Conservation (phyloP, 2,113 vertebrate species). For the Gymnobelideus leadbeateri region DNA sequence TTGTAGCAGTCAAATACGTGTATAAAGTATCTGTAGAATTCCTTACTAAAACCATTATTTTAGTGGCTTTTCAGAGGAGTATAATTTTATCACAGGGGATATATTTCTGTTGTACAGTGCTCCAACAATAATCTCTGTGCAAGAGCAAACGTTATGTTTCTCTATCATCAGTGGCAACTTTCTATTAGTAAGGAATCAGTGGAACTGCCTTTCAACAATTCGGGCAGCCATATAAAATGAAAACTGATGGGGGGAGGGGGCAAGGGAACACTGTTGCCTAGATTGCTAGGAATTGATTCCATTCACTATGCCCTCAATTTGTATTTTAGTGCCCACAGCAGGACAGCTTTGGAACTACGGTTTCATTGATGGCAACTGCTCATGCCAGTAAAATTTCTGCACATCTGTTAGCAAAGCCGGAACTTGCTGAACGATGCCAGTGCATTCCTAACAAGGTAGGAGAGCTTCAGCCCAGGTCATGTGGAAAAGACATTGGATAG, state of each 20-base stretch:
- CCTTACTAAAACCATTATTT: not conserved
- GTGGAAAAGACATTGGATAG: not conserved
- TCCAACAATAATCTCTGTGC: not conserved
- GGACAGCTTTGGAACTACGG: conserved; percentile 82
- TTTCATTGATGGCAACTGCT: conserved; percentile 80
- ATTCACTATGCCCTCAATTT: conserved; percentile 57
- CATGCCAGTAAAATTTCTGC: conserved; percentile 85
- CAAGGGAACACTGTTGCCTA: not conserved
- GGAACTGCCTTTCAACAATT: conserved; percentile 14
- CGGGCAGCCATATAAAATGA: not conserved
- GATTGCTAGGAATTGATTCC: not conserved
- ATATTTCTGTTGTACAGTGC: not conserved
- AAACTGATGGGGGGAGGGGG: not conserved
- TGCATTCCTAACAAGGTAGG: conserved; percentile 92
- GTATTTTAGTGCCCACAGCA: conserved; percentile 88
- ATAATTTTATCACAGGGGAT: not conserved
- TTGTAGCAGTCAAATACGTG: conserved; percentile 7
- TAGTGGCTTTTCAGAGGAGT: not conserved
- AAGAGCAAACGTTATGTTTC: not conserved
- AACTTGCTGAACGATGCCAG: conserved; percentile 87
- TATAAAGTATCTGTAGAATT: not conserved
- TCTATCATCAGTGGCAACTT: not conserved
- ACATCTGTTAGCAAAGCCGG: conserved; percentile 79
- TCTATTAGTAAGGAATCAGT: not conserved
- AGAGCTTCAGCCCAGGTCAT: not conserved